Conservation (phyloP, 1,140 invertebrate species). For the Conopomorpha cramerella region DNA sequence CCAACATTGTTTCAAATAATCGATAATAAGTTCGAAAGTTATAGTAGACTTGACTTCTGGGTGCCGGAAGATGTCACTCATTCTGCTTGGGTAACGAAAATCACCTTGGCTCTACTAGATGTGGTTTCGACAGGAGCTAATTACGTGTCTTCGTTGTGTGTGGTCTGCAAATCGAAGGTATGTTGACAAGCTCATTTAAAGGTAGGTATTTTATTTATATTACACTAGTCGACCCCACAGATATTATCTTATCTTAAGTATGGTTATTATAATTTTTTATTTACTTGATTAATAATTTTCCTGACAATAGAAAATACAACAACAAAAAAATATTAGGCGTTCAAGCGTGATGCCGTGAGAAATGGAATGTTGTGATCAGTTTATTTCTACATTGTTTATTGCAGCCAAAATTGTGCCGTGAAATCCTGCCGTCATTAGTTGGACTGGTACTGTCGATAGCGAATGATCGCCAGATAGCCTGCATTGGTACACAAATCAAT, state of each 20-base stretch:
- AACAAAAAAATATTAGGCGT: too few species aligned
- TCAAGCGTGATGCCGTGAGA: too few species aligned
- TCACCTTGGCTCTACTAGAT: constrained; percentile 15
- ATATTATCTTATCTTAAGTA: too few species aligned
- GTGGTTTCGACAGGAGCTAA: constrained; percentile 9
- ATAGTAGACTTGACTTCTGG: constrained; percentile 10
- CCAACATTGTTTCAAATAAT: constrained; percentile 9
- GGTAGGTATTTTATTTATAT: too few species aligned
- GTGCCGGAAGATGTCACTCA: constrained; percentile 9
- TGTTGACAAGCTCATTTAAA: too few species aligned
- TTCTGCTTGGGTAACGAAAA: constrained; percentile 16
- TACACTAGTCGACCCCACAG: too few species aligned
- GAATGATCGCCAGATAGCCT: constrained; percentile 16
- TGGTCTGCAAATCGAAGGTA: constrained; percentile 20
- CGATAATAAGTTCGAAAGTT: constrained; percentile 7
- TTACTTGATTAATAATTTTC: too few species aligned
- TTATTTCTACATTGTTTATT: too few species aligned
- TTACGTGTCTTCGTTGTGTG: constrained; percentile 11
- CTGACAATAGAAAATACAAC: too few species aligned
- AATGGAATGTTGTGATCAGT: too few species aligned
- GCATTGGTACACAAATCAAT: constrained; percentile 28
- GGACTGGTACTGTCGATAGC: constrained; percentile 29
- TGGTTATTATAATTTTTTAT: too few species aligned
- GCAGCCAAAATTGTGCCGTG: constrained; percentile 24
- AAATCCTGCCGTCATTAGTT: constrained; percentile 33